phyloP scores from a whole-genome alignment of 2,797 vertebrate genomes.

The Lindbergichthys nudifrons region DNA sequence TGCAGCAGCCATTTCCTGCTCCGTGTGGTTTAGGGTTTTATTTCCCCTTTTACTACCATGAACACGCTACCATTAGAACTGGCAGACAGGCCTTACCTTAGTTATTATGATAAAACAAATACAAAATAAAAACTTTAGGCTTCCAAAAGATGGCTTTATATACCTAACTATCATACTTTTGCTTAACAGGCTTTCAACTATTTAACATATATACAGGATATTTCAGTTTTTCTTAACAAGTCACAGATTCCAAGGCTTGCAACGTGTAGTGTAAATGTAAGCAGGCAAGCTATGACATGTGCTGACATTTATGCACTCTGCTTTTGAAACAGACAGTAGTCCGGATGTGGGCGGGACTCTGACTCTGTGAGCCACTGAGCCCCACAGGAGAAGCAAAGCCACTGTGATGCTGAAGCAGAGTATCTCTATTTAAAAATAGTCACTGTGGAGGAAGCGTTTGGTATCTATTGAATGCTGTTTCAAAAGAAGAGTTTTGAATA shows the following conservation, averaged over 20 bases:
- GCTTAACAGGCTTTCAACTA: neutral
- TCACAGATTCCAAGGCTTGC: conserved; percentile 1
- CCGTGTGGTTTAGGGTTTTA: conserved; percentile 35
- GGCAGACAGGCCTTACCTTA: neutral
- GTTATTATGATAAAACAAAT: neutral
- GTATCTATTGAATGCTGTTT: neutral
- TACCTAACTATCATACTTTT: neutral
- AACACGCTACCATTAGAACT: conserved; percentile 16
- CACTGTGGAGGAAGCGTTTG: neutral
- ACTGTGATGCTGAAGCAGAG: conserved; percentile 39
- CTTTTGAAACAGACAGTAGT: conserved; percentile 37
- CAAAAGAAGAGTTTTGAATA: conserved; percentile 5
- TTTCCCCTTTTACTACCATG: conserved; percentile 55
- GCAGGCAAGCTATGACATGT: conserved; percentile 7
- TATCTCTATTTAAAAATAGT: conserved; percentile 45
- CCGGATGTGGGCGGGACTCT: conserved; percentile 58
- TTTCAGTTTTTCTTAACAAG: neutral
- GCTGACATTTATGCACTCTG: conserved; percentile 23
- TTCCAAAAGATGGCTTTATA: conserved; percentile 3
- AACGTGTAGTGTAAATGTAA: neutral
- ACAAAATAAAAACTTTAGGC: neutral
- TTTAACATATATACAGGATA: no score
- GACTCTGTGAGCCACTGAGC: conserved; percentile 49
- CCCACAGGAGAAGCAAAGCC: conserved; percentile 49
- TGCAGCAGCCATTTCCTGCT: conserved; percentile 72